Percentiles rank a stretch among this genome's conserved stretches.
These are phyloP conservation scores for Microcebus griseorufus DNA, from an alignment of 2,113 vertebrate species.

Conservation along the genomic window DNA sequence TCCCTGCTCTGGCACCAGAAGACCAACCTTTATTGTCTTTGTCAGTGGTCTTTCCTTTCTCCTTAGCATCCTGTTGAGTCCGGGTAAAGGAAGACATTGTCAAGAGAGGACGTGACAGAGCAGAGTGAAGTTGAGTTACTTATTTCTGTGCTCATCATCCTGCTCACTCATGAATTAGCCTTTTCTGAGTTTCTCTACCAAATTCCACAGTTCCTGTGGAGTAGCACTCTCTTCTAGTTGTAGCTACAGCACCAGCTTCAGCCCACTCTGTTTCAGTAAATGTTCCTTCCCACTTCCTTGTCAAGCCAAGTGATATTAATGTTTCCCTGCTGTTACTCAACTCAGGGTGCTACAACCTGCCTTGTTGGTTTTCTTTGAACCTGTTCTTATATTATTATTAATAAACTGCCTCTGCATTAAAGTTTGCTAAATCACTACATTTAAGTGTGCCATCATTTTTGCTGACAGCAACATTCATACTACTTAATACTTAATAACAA, in stretches of 20 bases:
- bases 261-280: neutral
- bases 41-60: neutral
- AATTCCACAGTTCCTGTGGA: neutral
- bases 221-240: neutral
- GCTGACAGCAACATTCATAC: neutral
- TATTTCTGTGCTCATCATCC: neutral
- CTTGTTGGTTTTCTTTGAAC: neutral
- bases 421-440: neutral
- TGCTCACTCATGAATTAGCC: too few relatives aligned
- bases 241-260: neutral
- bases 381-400: neutral
- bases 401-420: neutral
- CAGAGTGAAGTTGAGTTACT: neutral
- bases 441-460: neutral
- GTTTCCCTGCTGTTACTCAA: neutral
- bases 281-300: neutral
- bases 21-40: neutral
- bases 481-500: neutral
- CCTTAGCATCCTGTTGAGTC: neutral
- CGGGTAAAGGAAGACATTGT: neutral
- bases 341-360: neutral
- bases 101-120: neutral
- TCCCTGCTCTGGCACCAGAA: neutral
- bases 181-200: neutral
- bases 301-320: neutral